Evolutionary conservation across 1,140 invertebrate species (phyloP).

Genomic region (Drosophila repletoides): DNA sequence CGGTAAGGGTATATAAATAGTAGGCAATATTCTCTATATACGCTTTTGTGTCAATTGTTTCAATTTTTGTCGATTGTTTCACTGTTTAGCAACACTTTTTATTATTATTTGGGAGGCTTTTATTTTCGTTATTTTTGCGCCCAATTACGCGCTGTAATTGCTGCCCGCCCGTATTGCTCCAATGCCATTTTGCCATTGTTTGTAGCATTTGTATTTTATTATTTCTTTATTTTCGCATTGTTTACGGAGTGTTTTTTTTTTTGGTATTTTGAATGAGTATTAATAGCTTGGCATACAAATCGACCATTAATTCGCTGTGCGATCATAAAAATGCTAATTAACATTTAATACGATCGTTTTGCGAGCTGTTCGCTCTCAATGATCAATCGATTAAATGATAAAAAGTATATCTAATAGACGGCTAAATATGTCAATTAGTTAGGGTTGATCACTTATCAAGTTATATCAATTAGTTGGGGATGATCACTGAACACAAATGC

Average conservation of each 20-base stretch:
- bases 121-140: conserved; percentile 28
- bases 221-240: conserved; percentile 30
- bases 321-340: conserved; percentile 71
- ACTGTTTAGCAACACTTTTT: conserved; percentile 20
- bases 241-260: conserved; percentile 39
- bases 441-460: neutral
- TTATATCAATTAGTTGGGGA: neutral
- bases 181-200: conserved; percentile 24
- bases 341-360: conserved; percentile 59
- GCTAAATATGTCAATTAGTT: conserved; percentile 23
- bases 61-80: conserved; percentile 45
- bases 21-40: no score
- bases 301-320: conserved; percentile 58
- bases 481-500: no score
- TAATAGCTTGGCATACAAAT: conserved; percentile 62
- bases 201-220: neutral
- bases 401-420: neutral
- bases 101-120: neutral
- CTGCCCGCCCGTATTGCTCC: conserved; percentile 30
- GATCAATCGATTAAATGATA: conserved; percentile 22
- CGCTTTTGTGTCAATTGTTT: conserved; percentile 57
- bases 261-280: conserved; percentile 6
- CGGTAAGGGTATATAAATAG: no score
- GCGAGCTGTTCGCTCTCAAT: conserved; percentile 15
- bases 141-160: conserved; percentile 67